Evolutionary conservation across 2,113 vertebrate species (phyloP).

Genomic region (Chaetodon auriga): DNA sequence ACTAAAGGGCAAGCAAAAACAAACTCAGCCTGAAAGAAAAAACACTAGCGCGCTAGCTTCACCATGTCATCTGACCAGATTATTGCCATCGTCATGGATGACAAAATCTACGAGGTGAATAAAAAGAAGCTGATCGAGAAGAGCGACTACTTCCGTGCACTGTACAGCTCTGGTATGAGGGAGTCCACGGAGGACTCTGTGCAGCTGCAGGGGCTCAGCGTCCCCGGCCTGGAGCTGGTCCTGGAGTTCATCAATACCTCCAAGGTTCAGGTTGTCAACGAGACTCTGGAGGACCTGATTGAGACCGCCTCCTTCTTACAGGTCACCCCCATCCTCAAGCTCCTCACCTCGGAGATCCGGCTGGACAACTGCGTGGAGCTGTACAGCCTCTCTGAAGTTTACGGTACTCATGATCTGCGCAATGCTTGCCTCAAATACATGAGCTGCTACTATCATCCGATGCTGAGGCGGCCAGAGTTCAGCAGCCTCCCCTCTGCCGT

Average conservation of each 20-base stretch:
- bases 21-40: not conserved
- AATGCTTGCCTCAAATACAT: slow-evolving; percentile 90
- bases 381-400: slow-evolving; percentile 90
- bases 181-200: slow-evolving; percentile 92
- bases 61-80: slow-evolving; percentile 89
- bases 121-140: slow-evolving; percentile 94
- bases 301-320: slow-evolving; percentile 95
- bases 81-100: slow-evolving; percentile 91
- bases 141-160: slow-evolving; percentile 95
- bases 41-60: slow-evolving; percentile 1
- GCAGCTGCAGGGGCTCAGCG: slow-evolving; percentile 92
- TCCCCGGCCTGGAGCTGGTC: slow-evolving; percentile 91
- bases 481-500: slow-evolving; percentile 79
- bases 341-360: slow-evolving; percentile 90
- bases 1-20: slow-evolving; percentile 22
- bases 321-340: slow-evolving; percentile 91
- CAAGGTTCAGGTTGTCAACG: slow-evolving; percentile 83
- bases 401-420: slow-evolving; percentile 91
- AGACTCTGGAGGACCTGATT: slow-evolving; percentile 91
- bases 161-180: slow-evolving; percentile 96
- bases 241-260: slow-evolving; percentile 94
- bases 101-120: slow-evolving; percentile 90
- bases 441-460: slow-evolving; percentile 90
- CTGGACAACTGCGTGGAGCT: slow-evolving; percentile 92
- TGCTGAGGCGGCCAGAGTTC: slow-evolving; percentile 88